phyloP scores from a whole-genome alignment of 2,113 vertebrate species.

The Callopanchax toddi region DNA sequence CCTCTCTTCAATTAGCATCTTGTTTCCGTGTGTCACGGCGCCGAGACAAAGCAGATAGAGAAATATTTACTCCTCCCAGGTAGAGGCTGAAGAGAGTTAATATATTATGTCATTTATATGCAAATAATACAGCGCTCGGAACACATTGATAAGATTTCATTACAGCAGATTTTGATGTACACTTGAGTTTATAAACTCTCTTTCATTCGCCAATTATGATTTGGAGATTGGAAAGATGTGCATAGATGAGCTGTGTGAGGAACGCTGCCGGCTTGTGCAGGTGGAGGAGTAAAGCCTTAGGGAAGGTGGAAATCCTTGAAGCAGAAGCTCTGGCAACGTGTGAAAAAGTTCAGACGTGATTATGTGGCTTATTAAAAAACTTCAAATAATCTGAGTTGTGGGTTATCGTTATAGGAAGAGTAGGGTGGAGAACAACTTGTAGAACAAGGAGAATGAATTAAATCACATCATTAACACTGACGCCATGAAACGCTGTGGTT shows the following conservation, averaged over 20 bases:
- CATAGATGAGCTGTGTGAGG: slow-evolving; percentile 39
- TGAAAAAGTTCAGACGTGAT: slow-evolving; percentile 3
- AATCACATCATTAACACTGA: too few species aligned
- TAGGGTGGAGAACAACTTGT: too few species aligned
- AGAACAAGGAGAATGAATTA: too few species aligned
- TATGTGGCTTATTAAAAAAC: not conserved
- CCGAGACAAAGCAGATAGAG: slow-evolving; percentile 76
- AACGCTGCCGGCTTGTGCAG: slow-evolving; percentile 3
- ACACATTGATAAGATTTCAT: slow-evolving; percentile 80
- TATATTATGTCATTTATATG: slow-evolving; percentile 86
- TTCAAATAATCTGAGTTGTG: too few species aligned
- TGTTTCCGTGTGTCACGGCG: slow-evolving; percentile 65
- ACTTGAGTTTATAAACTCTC: slow-evolving; percentile 79
- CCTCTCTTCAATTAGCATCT: slow-evolving; percentile 82
- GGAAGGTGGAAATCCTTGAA: not conserved
- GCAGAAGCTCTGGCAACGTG: not conserved
- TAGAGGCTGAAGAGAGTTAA: slow-evolving; percentile 73
- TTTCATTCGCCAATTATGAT: slow-evolving; percentile 79
- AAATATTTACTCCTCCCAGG: slow-evolving; percentile 84
- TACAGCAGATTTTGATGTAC: slow-evolving; percentile 79
- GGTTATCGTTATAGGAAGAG: too few species aligned
- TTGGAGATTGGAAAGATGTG: slow-evolving; percentile 65
- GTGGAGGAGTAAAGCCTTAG: not conserved
- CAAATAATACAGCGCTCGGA: slow-evolving; percentile 77
- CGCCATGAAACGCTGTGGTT: too few species aligned